A percentile compares a stretch with the other conserved stretches of the same genome.
Conservation (phyloP, 2,797 vertebrate species). For the Sebastes oblongus region DNA sequence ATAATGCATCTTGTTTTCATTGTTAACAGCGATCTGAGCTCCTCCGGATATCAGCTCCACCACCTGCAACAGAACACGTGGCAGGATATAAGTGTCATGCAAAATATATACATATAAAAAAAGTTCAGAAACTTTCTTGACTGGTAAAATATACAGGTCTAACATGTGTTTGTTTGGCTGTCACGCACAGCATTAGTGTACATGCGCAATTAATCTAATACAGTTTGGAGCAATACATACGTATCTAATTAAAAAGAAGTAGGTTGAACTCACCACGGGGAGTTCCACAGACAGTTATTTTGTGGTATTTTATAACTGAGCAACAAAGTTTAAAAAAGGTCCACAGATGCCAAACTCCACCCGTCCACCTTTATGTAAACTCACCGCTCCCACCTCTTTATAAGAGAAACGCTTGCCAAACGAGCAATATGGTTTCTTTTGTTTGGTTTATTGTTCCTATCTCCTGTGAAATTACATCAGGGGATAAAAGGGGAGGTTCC, state of each 20-base stretch:
- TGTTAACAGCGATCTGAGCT: slow-evolving; percentile 91
- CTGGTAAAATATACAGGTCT: background rate
- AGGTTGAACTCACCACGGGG: background rate
- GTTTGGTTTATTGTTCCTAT: slow-evolving; percentile 62
- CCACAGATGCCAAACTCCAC: slow-evolving; percentile 5
- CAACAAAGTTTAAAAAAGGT: slow-evolving; percentile 25
- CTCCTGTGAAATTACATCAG: slow-evolving; percentile 57
- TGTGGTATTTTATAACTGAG: slow-evolving; percentile 17
- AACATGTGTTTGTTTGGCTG: background rate
- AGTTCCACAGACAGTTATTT: slow-evolving; percentile 15
- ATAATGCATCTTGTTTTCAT: slow-evolving; percentile 98
- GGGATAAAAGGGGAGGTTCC: slow-evolving; percentile 25
- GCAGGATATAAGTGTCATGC: background rate
- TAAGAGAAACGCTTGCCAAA: slow-evolving; percentile 46
- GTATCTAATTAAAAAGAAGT: slow-evolving; percentile 17
- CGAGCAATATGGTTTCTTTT: slow-evolving; percentile 65
- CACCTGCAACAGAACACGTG: slow-evolving; percentile 78
- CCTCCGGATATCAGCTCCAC: slow-evolving; percentile 95
- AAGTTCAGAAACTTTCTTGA: background rate
- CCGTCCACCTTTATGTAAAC: slow-evolving; percentile 45
- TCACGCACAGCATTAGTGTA: background rate
- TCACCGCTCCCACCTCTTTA: slow-evolving; percentile 6
- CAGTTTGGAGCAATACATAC: background rate
- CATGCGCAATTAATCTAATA: background rate
- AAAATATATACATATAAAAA: too few relatives aligned